phyloP scores from a whole-genome alignment of 2,113 vertebrate genomes.

The Oplegnathus fasciatus region DNA sequence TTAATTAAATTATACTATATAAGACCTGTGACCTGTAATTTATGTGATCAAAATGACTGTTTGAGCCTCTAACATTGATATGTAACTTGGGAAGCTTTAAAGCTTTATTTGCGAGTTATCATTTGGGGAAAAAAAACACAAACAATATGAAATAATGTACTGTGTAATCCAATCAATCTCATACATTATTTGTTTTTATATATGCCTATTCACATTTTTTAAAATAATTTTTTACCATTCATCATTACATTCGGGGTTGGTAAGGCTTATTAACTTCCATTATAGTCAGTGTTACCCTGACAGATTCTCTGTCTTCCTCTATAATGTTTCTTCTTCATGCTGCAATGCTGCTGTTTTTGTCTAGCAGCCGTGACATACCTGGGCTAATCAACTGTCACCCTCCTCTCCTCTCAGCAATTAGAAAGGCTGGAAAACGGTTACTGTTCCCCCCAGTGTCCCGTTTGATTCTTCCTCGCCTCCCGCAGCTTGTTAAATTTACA shows the following conservation, averaged over 20 bases:
- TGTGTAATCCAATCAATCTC: background rate
- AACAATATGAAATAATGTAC: background rate
- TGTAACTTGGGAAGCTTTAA: background rate
- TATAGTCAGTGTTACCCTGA: conserved; percentile 35
- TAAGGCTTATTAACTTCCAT: conserved; percentile 49
- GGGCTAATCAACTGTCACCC: conserved; percentile 71
- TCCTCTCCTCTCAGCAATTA: conserved; percentile 67
- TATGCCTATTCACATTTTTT: background rate
- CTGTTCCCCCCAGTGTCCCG: conserved; percentile 50
- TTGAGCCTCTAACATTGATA: background rate
- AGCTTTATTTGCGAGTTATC: background rate
- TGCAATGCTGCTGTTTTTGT: conserved; percentile 57
- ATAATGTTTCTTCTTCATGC: conserved; percentile 58
- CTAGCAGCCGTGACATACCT: conserved; percentile 64
- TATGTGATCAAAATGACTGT: background rate
- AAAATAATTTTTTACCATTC: background rate
- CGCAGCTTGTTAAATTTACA: conserved; percentile 68
- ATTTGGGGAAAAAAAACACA: background rate
- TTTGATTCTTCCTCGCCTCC: conserved; percentile 51
- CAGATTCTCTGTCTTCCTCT: conserved; percentile 44
- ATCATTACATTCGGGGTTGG: conserved; percentile 22
- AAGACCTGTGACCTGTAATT: background rate
- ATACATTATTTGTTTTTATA: background rate
- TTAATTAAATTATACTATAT: background rate
- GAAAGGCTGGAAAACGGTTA: conserved; percentile 19